Percentiles rank a stretch among this genome's conserved stretches.
Evolutionary conservation across 1,140 invertebrate genomes (phyloP).

Genomic region (Plectus sambesii): DNA sequence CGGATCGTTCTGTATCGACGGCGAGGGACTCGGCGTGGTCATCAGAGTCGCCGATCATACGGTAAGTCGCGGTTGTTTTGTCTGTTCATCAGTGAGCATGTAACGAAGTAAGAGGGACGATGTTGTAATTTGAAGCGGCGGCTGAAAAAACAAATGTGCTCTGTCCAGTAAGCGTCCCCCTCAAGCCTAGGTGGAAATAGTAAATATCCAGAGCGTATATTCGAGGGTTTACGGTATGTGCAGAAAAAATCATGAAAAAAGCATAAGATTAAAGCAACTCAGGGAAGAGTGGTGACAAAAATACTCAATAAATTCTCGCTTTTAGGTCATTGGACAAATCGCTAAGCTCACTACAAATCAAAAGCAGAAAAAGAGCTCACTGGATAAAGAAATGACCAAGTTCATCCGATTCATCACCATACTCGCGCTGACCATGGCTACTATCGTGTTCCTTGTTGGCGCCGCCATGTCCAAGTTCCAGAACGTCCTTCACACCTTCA

Average conservation of each 20-base stretch:
- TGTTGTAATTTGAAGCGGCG: no score
- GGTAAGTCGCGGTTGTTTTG: slow-evolving; percentile 14
- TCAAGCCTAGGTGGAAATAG: no score
- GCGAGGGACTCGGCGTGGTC: slow-evolving; percentile 30
- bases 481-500: slow-evolving; percentile 8
- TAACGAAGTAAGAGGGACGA: no score
- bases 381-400: slow-evolving; percentile 28
- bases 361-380: slow-evolving; percentile 12
- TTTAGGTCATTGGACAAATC: slow-evolving; percentile 37
- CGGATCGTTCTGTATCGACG: slow-evolving; percentile 35
- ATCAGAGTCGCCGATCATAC: slow-evolving; percentile 31
- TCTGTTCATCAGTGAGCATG: background rate
- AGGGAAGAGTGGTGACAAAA: no score
- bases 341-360: slow-evolving; percentile 33
- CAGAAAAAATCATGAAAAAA: no score
- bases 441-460: slow-evolving; percentile 9
- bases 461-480: slow-evolving; percentile 7
- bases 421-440: slow-evolving; percentile 22
- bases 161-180: no score
- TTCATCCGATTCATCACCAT: slow-evolving; percentile 35
- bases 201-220: no score
- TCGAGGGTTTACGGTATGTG: no score
- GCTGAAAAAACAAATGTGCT: no score
- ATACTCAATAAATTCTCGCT: slow-evolving; percentile 2
- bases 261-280: no score